Evolutionary conservation across 1,140 invertebrate species (phyloP).

Genomic region (Drosophila littoralis): DNA sequence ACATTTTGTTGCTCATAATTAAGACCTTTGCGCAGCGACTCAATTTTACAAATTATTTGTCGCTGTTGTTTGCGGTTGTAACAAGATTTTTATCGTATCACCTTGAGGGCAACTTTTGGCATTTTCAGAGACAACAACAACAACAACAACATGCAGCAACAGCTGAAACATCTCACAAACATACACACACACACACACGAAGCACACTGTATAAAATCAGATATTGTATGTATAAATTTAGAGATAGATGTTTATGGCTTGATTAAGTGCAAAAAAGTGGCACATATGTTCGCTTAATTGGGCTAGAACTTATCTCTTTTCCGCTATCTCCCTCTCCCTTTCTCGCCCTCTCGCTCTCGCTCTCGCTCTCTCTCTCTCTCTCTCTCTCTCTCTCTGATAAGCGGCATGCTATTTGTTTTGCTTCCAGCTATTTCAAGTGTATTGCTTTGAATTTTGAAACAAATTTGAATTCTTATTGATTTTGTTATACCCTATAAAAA

Average conservation of each 20-base stretch:
- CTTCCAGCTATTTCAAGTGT: conserved; percentile 28
- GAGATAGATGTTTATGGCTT: conserved; percentile 40
- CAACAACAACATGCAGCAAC: conserved; percentile 45
- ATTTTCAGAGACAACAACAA: conserved; percentile 41
- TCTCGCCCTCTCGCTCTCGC: not conserved
- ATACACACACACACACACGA: conserved; percentile 21
- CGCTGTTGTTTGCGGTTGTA: conserved; percentile 24
- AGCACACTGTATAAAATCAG: conserved; percentile 26
- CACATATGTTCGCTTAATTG: conserved; percentile 21
- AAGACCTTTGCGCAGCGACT: conserved; percentile 13
- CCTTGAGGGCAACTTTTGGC: conserved; percentile 52
- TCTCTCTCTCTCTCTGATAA: conserved; percentile 38
- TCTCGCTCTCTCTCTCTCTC: not conserved
- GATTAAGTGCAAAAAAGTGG: conserved; percentile 34
- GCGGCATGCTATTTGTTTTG: conserved; percentile 46
- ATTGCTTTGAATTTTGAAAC: conserved; percentile 8
- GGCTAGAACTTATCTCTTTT: not conserved
- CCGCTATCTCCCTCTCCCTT: not conserved
- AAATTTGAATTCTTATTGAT: conserved; percentile 8
- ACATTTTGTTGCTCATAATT: conserved; percentile 20
- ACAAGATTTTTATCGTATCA: conserved; percentile 53
- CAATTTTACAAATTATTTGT: conserved; percentile 30
- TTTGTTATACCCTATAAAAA: conserved; percentile 8
- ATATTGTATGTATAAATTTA: conserved; percentile 34
- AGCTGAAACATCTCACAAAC: conserved; percentile 47